Base-by-base conservation (phyloP, 2,797 vertebrate genomes). In the Moxostoma hubbsi region DNA sequence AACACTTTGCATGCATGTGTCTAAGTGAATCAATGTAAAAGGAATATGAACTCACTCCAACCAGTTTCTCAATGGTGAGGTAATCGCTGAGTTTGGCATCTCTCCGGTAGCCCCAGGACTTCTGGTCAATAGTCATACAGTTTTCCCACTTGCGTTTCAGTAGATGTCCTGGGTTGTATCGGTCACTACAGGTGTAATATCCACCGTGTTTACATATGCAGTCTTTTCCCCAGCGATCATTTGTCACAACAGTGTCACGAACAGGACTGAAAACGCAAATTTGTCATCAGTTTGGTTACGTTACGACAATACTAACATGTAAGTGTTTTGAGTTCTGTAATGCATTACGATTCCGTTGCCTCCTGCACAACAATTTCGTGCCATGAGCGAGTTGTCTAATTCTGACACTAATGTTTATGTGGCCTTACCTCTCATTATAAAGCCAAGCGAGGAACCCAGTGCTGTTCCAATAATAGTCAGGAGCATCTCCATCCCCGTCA, bases 401-500 rank as follows among this genome's bases (percentile, higher is more conserved):
- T 57, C n/a, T 15, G 4, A 7, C 1, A 57, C 2, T 1, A 8
- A 57, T 1, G 5, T 57, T 16, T 3, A 24, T 5, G 36, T 13
- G 43, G 11, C 8, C 51, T 46, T 86, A 96, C 97, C 98, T 99
- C 63, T 98, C 95, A 54, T 98, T 99, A 73, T 99, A 99, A 5
- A 99, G 94, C 98, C 98, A 99, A 67, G 97, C 96, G 58, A 99
- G 88, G 89, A 99, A 99, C 1, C 92, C 95, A 0, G 97, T 99
- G 90, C 97, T 99, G 88, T 99, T 98, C 98, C 98, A 99, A 88
- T 99, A 99, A 10, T 49, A 58, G 72, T 95, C 94, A 0, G 97
- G 96, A 0, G 96, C 98, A 0, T 94, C 8, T 24, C 94, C 97
- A 9, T 96, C 90, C 1, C 98, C 98, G 70, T 99, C 98, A 0